Conservation (phyloP, 2,888 invertebrate species). For the Pandemis corylana region DNA sequence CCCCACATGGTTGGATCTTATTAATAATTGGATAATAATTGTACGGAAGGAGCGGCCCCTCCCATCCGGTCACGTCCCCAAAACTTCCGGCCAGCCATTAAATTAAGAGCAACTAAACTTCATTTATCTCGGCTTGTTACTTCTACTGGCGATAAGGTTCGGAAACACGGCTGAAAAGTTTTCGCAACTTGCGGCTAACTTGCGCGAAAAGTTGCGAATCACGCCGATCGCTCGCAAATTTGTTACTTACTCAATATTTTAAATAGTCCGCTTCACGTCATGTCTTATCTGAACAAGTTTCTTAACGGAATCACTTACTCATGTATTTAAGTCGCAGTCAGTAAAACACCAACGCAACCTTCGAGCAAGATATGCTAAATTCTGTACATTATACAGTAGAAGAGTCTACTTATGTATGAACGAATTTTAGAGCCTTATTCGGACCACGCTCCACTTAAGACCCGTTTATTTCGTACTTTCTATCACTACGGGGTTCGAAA, state of each 20-base stretch:
- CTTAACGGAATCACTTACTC: slow-evolving; percentile 51
- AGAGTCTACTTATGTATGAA: background rate
- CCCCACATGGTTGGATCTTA: slow-evolving; percentile 46
- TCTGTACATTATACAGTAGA: background rate
- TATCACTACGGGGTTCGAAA: slow-evolving; percentile 30
- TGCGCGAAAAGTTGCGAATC: slow-evolving; percentile 77
- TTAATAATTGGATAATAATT: slow-evolving; percentile 69
- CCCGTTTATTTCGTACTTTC: slow-evolving; percentile 26
- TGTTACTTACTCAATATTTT: slow-evolving; percentile 79
- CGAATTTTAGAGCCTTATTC: background rate
- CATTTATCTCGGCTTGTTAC: slow-evolving; percentile 83
- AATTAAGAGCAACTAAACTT: slow-evolving; percentile 83
- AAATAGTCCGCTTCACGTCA: slow-evolving; percentile 71
- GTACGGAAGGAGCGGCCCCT: slow-evolving; percentile 57
- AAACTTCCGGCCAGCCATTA: slow-evolving; percentile 79
- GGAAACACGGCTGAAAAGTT: slow-evolving; percentile 76
- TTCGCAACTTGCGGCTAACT: slow-evolving; percentile 70
- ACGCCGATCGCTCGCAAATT: slow-evolving; percentile 80
- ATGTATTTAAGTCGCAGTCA: background rate
- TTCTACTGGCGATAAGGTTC: slow-evolving; percentile 79
- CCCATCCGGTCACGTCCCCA: slow-evolving; percentile 72
- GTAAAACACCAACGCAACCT: background rate
- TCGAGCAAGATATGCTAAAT: background rate
- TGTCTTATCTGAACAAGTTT: slow-evolving; percentile 70
- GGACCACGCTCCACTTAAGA: slow-evolving; percentile 17